Conservation (phyloP, 2,888 invertebrate genomes). For the Agonopterix arenella region DNA sequence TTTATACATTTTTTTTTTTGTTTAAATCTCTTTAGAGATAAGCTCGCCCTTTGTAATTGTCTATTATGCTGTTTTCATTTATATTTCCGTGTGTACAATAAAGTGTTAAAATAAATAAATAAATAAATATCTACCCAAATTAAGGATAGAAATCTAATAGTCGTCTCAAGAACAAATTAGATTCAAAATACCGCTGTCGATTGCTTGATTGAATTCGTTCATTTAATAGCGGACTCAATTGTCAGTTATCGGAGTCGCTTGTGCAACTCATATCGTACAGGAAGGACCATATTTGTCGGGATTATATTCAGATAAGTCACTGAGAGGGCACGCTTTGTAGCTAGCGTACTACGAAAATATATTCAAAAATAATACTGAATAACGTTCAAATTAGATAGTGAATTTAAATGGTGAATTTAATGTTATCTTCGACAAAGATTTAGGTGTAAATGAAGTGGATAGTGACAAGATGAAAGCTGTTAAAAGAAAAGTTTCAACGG, state of each 20-base stretch:
- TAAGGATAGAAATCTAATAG: background rate
- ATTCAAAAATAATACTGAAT: background rate
- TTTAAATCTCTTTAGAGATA: no score
- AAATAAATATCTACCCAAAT: no score
- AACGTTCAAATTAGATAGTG: background rate
- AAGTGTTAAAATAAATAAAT: no score
- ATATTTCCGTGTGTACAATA: no score
- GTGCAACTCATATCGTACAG: constrained; percentile 59
- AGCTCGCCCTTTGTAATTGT: no score
- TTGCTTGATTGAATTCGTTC: constrained; percentile 45
- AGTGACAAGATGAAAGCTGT: constrained; percentile 1
- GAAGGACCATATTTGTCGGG: constrained; percentile 59
- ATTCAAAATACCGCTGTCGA: constrained; percentile 36
- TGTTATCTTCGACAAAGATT: background rate
- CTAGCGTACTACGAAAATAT: background rate
- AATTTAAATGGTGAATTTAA: background rate
- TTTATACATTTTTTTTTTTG: no score
- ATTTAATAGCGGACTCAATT: constrained; percentile 59
- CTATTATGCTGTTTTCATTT: no score
- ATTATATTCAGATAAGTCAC: constrained; percentile 37
- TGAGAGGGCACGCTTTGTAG: constrained; percentile 29
- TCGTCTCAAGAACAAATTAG: background rate
- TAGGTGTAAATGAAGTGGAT: background rate
- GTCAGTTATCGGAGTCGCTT: constrained; percentile 40
- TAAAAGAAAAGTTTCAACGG: constrained; percentile 19